Conservation (phyloP, 1,140 invertebrate species). For the Oryctes rhinoceros region DNA sequence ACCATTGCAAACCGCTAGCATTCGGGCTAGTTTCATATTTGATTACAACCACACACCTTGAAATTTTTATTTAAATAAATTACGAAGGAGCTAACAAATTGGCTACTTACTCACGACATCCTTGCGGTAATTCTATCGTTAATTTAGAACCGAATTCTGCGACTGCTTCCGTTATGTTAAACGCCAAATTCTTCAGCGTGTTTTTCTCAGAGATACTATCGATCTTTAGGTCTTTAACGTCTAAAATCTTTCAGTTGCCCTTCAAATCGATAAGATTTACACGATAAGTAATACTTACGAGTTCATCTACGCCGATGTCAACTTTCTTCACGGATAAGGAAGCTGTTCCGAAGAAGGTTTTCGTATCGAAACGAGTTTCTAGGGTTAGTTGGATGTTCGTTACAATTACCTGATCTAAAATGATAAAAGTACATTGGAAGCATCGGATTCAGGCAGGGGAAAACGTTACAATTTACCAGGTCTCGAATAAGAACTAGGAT, state of each 20-base stretch:
- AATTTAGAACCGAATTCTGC: slow-evolving; percentile 80
- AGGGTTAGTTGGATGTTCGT: slow-evolving; percentile 70
- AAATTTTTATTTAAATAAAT: slow-evolving; percentile 44
- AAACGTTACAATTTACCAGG: slow-evolving; percentile 63
- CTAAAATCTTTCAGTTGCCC: slow-evolving; percentile 72
- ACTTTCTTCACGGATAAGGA: slow-evolving; percentile 68
- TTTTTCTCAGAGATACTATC: slow-evolving; percentile 65
- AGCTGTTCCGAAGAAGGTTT: slow-evolving; percentile 68
- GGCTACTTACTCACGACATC: not conserved
- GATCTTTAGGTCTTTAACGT: slow-evolving; percentile 78
- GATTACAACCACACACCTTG: slow-evolving; percentile 73
- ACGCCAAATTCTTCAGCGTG: slow-evolving; percentile 69
- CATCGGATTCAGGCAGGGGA: slow-evolving; percentile 41
- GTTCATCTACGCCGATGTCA: slow-evolving; percentile 63
- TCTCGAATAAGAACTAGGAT: slow-evolving; percentile 76
- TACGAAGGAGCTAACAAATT: not conserved
- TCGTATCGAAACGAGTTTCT: slow-evolving; percentile 73
- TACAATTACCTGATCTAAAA: slow-evolving; percentile 69
- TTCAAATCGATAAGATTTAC: slow-evolving; percentile 35
- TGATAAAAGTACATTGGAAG: slow-evolving; percentile 41
- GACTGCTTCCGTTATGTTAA: slow-evolving; percentile 68
- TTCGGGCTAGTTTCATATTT: slow-evolving; percentile 77
- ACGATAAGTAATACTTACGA: slow-evolving; percentile 65
- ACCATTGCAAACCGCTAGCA: slow-evolving; percentile 89
- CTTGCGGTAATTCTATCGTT: slow-evolving; percentile 71